A percentile compares a stretch with the other conserved stretches of the same genome.
phyloP scores from a whole-genome alignment of 2,797 vertebrate genomes.

The Acropternis orthonyx region DNA sequence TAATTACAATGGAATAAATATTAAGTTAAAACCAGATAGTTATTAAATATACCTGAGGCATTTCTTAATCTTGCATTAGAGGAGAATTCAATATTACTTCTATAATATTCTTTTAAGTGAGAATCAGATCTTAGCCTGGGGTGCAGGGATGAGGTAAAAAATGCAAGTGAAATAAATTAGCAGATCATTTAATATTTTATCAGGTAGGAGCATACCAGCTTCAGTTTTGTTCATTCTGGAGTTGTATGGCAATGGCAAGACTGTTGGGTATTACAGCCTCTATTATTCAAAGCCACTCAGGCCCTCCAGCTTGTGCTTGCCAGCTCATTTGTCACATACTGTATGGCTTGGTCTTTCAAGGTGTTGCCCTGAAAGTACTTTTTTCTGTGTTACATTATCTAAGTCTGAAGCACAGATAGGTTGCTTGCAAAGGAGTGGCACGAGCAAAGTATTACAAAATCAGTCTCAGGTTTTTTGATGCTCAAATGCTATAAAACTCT shows the following conservation, averaged over 20 bases:
- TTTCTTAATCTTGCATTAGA: background rate
- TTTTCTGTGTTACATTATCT: background rate
- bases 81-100: conserved; percentile 11
- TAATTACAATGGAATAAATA: conserved; percentile 19
- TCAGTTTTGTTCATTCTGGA: background rate
- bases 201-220: background rate
- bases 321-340: background rate
- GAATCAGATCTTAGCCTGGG: background rate
- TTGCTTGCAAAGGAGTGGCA: background rate
- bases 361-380: background rate
- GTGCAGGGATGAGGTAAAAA: background rate
- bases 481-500: background rate
- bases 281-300: background rate
- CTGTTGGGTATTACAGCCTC: background rate
- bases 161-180: background rate
- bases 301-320: background rate
- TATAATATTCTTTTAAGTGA: conserved; percentile 1
- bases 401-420: background rate
- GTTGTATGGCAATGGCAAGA: background rate
- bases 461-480: background rate
- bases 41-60: background rate
- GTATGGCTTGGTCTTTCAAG: background rate
- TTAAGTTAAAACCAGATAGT: background rate
- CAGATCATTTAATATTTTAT: background rate
- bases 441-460: background rate